Evolutionary conservation across 2,797 vertebrate genomes (phyloP), one percentile per base, ranked within the genome.

Genomic region (Brachyalestes nurse): DNA sequence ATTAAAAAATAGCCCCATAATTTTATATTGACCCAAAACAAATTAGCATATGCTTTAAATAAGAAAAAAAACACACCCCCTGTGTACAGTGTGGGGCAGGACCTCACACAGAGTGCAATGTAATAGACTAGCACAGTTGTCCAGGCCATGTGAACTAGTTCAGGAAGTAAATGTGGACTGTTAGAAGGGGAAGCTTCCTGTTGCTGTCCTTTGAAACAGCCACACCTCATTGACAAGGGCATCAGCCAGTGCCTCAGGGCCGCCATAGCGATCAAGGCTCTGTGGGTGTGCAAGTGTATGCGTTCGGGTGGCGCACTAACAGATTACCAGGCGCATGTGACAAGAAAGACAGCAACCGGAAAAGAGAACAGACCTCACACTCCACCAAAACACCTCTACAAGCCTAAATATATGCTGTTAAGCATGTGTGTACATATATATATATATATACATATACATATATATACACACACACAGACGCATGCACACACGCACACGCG

Each of bases 161-260:
- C 79, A 87, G 83, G 79, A 87, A 80, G 60, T 85, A 23, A 82
- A 78, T 2, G 51, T 82, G 65, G 60, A 75, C 75, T 49, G 71
- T 49, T 79, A 78, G 79, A 81, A 81, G 77, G 49, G 25, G 72
- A 81, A 71, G 55, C 90, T 91, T 93, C 91, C 90, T 92, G 88
- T 81, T 82, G 86, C 77, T 14, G 57, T 86, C 81, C 88, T 91
- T 92, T 90, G 90, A 93, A 92, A 90, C 61, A 64, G 74, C 85
- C 85, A 93, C 90, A 91, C 90, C 88, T 92, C 90, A 87, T 87
- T 91, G 89, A 79, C 81, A 84, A 65, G 28, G 13, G 4, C 61
- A 71, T 69, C 14, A 70, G 23, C 58, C 70, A 53, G 70, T 79
- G 77, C 66, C 17, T 6, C 10, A 42, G 60, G 53, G 25, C 80